These are phyloP conservation scores for Emys orbicularis DNA, from an alignment of 2,797 vertebrate species.

Conservation along the genomic window DNA sequence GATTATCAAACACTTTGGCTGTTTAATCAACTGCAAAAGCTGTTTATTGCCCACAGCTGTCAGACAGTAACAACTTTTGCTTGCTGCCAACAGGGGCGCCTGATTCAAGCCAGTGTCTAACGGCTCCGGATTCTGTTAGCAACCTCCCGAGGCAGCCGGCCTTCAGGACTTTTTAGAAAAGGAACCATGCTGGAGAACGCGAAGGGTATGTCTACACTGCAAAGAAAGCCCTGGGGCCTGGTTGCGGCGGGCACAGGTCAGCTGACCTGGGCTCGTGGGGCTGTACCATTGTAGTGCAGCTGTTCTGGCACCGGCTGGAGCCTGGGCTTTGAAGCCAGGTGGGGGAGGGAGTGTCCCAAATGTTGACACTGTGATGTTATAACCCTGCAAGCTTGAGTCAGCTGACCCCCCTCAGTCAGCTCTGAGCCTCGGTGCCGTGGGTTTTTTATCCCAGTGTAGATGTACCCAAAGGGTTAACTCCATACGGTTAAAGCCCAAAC, in stretches of 20 bases:
- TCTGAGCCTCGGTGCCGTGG: background rate
- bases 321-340: background rate
- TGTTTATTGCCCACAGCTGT: conserved; percentile 26
- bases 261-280: background rate
- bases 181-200: background rate
- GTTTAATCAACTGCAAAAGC: background rate
- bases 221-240: background rate
- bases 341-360: background rate
- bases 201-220: background rate
- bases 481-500: background rate
- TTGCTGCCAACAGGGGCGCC: conserved; percentile 23
- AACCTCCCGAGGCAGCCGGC: background rate
- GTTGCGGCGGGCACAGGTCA: background rate
- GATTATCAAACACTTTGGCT: conserved; percentile 30
- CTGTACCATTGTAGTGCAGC: background rate
- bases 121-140: background rate
- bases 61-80: conserved; percentile 1
- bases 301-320: background rate
- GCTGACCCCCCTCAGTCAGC: background rate
- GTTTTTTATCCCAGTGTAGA: background rate
- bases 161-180: background rate
- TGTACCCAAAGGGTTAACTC: background rate
- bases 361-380: background rate
- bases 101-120: background rate
- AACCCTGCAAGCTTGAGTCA: background rate